Base-by-base conservation (phyloP, 2,888 invertebrate genomes). In the Nomada ferruginata region DNA sequence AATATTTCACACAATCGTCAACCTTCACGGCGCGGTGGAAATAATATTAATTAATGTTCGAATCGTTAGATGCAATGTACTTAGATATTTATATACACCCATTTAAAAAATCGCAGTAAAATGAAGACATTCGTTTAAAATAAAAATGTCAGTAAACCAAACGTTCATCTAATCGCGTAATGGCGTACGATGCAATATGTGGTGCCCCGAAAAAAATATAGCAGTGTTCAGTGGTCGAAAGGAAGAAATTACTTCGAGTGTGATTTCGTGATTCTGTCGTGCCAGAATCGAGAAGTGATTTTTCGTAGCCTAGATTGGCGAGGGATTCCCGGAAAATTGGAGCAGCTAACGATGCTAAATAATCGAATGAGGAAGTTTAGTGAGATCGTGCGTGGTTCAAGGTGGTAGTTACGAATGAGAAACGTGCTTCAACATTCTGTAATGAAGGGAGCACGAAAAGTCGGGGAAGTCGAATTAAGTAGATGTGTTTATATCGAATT, bases 121-220 rank as follows among this genome's bases (percentile, higher is more conserved):
- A 7, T 7, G 5, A 5, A 29, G 29, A 29, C 29, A 5, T 5
- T 5, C 29, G 29, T 29, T 29, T 29, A 0, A 29, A 36, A 36
- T 36, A 36, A 36, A 36, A 7, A 7, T 36, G 36, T 36, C 9
- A 5, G 36, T 7, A 7, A 36, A 36, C 36, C 7, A 84, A 86
- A 87, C 75, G 76, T 64, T 81, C 77, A 78, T 74, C 80, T 88
- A 88, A 89, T 89, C 84, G 83, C 80, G 77, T 85, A 89, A 89
- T 89, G 82, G 86, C 78, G 77, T 65, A 80, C 81, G 81, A 79
- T 29, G 53, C 50, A 52, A 60, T 26, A 53, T 47, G 29, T 71
- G 53, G 66, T 57, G 64, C 55, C 74, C 23, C 42, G 57, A 44
- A 75, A 79, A 82, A 68, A 71, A 23, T 66, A 73, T 18, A 52